These are phyloP conservation scores for Blastomussa wellsi DNA, from an alignment of 92 coral and sea anemone genomes.

Conservation along the genomic window DNA sequence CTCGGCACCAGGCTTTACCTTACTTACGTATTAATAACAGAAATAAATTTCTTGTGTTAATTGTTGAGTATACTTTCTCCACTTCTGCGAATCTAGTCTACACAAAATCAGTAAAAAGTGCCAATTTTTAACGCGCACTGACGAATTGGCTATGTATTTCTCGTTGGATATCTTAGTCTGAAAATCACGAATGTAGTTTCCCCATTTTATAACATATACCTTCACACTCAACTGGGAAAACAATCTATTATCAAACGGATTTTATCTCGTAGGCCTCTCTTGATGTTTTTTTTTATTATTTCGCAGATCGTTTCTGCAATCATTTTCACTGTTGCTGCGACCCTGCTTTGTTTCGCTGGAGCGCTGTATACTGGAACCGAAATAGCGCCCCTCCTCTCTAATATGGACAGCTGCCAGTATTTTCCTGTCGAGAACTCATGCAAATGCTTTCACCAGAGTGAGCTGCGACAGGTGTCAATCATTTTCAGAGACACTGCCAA, in stretches of 20 bases:
- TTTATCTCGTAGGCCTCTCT: neutral
- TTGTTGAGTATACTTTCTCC: too few relatives aligned
- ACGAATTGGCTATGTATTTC: neutral
- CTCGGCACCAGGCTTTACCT: too few relatives aligned
- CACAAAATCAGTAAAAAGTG: neutral
- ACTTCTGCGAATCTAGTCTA: too few relatives aligned
- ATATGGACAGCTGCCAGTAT: constrained; percentile 85
- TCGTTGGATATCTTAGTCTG: neutral
- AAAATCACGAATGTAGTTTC: neutral
- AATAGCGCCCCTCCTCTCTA: constrained; percentile 74
- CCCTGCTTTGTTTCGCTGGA: constrained; percentile 78
- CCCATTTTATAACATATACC: neutral
- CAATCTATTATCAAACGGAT: neutral
- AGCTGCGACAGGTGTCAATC: constrained; percentile 83
- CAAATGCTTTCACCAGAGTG: constrained; percentile 80
- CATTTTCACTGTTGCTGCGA: constrained; percentile 59
- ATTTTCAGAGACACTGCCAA: constrained; percentile 82
- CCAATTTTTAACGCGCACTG: neutral
- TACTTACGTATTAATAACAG: too few relatives aligned
- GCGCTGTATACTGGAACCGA: constrained; percentile 70
- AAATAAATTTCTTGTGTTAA: too few relatives aligned
- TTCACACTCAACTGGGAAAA: neutral
- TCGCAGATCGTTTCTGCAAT: constrained; percentile 63
- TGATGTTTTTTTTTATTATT: neutral
- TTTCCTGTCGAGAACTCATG: constrained; percentile 71